Conservation (phyloP, 2,888 invertebrate genomes). For the Dryadula phaetusa region DNA sequence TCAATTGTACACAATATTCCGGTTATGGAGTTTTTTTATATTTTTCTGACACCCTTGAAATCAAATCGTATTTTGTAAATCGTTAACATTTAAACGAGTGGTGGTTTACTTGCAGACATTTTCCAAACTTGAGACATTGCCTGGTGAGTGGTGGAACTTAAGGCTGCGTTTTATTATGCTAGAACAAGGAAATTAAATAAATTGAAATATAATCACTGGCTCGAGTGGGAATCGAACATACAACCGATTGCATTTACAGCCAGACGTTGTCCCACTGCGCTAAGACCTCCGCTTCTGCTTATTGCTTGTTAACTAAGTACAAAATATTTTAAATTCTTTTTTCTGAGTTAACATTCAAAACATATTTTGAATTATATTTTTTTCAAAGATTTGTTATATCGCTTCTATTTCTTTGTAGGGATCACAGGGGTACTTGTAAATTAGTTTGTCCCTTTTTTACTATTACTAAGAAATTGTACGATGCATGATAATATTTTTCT, state of each 20-base stretch:
- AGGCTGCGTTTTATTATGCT: no score
- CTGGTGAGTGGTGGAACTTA: no score
- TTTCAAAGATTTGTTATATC: no score
- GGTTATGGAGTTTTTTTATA: conserved; percentile 39
- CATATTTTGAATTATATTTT: not conserved
- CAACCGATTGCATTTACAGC: no score
- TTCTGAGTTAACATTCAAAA: not conserved
- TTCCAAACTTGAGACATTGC: no score
- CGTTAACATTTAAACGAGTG: conserved; percentile 16
- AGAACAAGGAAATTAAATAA: no score
- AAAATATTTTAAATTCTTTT: not conserved
- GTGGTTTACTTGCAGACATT: no score
- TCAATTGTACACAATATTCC: conserved; percentile 48
- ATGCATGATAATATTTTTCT: not conserved
- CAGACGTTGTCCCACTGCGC: no score
- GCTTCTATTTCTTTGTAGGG: not conserved
- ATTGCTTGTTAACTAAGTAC: not conserved
- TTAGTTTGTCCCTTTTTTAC: not conserved
- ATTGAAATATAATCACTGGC: no score
- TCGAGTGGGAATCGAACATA: no score
- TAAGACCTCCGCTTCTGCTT: not conserved
- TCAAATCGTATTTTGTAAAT: conserved; percentile 27
- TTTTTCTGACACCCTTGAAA: conserved; percentile 39
- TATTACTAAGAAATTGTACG: not conserved
- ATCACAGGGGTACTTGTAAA: not conserved